Percentiles rank a stretch among this genome's conserved stretches.
These are phyloP conservation scores for Zeugodacus cucurbitae DNA, from an alignment of 1,140 invertebrate genomes.

Conservation along the genomic window DNA sequence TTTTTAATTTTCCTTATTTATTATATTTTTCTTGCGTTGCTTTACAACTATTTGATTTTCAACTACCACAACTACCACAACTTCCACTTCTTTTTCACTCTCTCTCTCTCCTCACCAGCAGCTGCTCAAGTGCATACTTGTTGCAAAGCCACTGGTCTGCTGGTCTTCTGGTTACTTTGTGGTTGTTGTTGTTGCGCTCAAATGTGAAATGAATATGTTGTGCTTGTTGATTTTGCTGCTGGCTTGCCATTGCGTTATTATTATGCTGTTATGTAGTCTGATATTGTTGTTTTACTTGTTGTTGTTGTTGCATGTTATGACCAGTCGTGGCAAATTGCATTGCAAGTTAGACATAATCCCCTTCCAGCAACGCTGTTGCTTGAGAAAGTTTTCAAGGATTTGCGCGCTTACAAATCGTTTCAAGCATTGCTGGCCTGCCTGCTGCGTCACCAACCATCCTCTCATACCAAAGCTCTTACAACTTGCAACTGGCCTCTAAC, in stretches of 20 bases:
- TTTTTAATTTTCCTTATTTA: not conserved
- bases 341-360: not conserved
- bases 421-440: not conserved
- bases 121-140: not conserved
- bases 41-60: not conserved
- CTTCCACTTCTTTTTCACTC: not conserved
- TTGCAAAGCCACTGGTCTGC: not conserved
- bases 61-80: not conserved
- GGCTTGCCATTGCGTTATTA: not conserved
- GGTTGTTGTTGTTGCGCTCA: not conserved
- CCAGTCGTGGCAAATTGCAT: conserved; percentile 13
- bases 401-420: conserved; percentile 3
- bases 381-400: conserved; percentile 26
- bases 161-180: not conserved
- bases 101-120: not conserved
- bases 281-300: not conserved
- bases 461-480: not conserved
- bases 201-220: conserved; percentile 28
- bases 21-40: not conserved
- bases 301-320: not conserved
- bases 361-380: not conserved
- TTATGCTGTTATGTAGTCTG: not conserved
- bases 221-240: conserved; percentile 24
- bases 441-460: not conserved
- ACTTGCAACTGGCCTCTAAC: not conserved